Base-by-base conservation (phyloP, 2,888 invertebrate species). In the Lasius fuliginosus region DNA sequence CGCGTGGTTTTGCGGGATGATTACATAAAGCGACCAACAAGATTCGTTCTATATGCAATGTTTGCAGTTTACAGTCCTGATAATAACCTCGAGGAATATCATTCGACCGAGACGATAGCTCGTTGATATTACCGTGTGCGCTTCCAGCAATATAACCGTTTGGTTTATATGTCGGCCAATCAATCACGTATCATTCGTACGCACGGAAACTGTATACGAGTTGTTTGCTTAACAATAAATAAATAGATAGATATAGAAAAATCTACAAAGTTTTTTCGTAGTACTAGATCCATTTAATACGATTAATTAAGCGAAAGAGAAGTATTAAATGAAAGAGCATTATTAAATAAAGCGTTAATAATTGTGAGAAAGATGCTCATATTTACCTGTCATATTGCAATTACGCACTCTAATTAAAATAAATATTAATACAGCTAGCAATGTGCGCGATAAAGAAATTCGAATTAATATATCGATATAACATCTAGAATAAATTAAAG, bases 1-100 rank as follows among this genome's bases (percentile, higher is more conserved):
- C 65, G 71, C 79, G n/a, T 1, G 79, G 73, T 86, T 23, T 23
- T 79, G 86, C 73, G 64, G 36, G 60, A 82, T 77, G 89, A 86
- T 62, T 85, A 84, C 85, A 77, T 89, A 86, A 86, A 89, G 60
- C 49, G 67, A 65, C 49, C 81, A 68, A 82, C 76, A 77, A 84
- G 82, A 27, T 67, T 42, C 49, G 49, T 69, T 69, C 58, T 12
- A 15, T 56, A 23, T 23, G 58, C 77, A 77, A 69, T 65, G 68
- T 69, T 85, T 77, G 64, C 30, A 30, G 30, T 30, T 77, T 84
- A 87, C 87, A 79, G 75, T 58, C 40, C n/a, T 71, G 53, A 65
- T 49, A 65, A 65, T 49, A 65, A 56, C 69, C 85, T 82, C 73
- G 87, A 87, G 60, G 46, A 67, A 84, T 76, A 53, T 71, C 83